These are phyloP conservation scores for Galeopsomyia nigrocyanea DNA, from an alignment of 2,888 invertebrate species.

Conservation along the genomic window DNA sequence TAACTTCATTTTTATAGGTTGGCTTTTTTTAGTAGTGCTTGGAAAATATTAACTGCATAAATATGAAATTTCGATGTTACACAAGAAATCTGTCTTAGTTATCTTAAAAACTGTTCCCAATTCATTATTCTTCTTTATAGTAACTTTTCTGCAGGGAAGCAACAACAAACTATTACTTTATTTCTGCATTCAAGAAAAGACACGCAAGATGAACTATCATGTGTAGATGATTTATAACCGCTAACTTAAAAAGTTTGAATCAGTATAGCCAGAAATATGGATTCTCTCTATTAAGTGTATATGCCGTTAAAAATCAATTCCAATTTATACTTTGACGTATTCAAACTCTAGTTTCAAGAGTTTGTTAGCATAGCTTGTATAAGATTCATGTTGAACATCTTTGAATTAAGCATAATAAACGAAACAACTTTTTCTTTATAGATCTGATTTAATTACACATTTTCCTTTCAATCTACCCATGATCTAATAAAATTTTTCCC, in stretches of 20 bases:
- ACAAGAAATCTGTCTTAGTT: too few species aligned
- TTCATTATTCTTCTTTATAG: conserved; percentile 14
- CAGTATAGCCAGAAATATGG: conserved; percentile 19
- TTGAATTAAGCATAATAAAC: conserved; percentile 36
- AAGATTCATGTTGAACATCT: conserved; percentile 22
- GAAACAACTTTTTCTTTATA: conserved; percentile 35
- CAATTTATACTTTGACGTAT: conserved; percentile 31
- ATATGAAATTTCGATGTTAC: too few species aligned
- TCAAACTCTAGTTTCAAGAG: conserved; percentile 18
- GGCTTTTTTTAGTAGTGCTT: too few species aligned
- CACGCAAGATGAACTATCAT: conserved; percentile 14
- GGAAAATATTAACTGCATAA: too few species aligned
- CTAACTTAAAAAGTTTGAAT: conserved; percentile 18
- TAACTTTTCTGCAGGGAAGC: conserved; percentile 42
- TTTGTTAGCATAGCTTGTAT: conserved; percentile 32
- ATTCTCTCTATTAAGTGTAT: conserved; percentile 18
- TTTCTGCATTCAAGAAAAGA: conserved; percentile 25
- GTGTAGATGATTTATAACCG: conserved; percentile 34
- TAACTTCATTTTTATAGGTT: too few species aligned
- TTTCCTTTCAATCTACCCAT: too few species aligned
- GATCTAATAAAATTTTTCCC: conserved; percentile 2
- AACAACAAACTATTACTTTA: conserved; percentile 32
- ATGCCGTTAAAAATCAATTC: conserved; percentile 28
- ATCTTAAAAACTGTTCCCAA: too few species aligned
- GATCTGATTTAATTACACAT: conserved; percentile 8